Conservation (phyloP, 2,113 vertebrate species). For the Willisornis vidua region DNA sequence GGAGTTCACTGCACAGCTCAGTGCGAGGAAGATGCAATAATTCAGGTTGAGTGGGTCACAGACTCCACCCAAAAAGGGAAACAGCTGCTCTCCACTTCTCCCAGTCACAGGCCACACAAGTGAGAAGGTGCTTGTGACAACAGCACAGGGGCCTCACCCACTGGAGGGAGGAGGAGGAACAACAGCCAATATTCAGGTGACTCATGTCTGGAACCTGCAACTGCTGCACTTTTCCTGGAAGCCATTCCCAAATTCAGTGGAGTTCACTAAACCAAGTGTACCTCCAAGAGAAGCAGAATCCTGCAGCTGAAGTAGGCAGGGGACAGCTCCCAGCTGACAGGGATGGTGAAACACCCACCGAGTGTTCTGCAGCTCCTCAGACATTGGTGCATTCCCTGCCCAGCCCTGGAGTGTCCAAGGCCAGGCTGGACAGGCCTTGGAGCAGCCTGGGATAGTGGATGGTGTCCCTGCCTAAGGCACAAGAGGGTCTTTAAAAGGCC, state of each 20-base stretch:
- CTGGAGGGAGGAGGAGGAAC: neutral
- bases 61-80: neutral
- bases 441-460: neutral
- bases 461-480: neutral
- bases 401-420: neutral
- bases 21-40: neutral
- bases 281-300: neutral
- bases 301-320: neutral
- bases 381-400: neutral
- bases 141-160: neutral
- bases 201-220: neutral
- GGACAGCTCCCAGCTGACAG: neutral
- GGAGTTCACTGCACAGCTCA: neutral
- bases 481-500: neutral
- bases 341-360: accelerated
- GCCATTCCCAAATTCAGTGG: neutral
- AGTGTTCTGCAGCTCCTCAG: neutral
- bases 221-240: neutral
- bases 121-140: neutral
- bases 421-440: neutral
- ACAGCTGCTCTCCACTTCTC: neutral
- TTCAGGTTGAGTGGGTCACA: neutral
- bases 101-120: neutral
- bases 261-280: neutral
- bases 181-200: neutral